These are phyloP conservation scores for Callaeas wilsoni DNA, from an alignment of 2,113 vertebrate species.

Conservation along the genomic window DNA sequence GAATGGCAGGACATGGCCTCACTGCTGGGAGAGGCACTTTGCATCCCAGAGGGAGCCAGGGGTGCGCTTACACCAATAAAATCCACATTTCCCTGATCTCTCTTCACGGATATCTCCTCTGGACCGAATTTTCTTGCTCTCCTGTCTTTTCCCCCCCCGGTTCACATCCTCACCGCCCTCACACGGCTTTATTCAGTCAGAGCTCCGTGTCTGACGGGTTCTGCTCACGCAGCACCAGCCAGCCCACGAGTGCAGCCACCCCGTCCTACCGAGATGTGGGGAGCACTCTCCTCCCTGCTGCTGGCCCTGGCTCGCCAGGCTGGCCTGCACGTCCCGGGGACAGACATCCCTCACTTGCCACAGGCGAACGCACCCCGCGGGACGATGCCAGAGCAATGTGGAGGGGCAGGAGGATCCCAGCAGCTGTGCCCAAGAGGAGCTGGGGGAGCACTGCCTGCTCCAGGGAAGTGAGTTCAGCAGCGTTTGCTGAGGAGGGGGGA, in stretches of 20 bases:
- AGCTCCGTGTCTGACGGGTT: background rate
- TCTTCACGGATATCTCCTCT: background rate
- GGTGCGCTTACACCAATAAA: accelerated
- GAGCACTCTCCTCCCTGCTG: background rate
- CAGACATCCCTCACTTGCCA: background rate
- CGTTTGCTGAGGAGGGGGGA: background rate
- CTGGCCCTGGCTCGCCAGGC: background rate
- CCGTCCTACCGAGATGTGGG: accelerated
- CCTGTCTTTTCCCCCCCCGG: background rate
- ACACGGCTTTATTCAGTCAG: background rate
- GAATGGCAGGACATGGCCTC: background rate
- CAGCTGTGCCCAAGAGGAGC: background rate
- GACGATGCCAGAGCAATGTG: accelerated
- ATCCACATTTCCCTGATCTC: accelerated
- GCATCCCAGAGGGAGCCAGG: background rate
- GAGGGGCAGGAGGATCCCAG: background rate
- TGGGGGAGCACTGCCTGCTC: background rate
- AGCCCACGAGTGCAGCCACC: accelerated
- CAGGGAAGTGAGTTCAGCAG: background rate
- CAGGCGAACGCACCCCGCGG: accelerated
- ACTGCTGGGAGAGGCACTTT: background rate
- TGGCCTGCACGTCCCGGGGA: background rate
- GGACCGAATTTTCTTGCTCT: background rate
- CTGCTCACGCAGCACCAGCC: background rate
- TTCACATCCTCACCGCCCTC: background rate